Evolutionary conservation across 2,888 invertebrate species (phyloP).

Genomic region (Xestia c-nigrum): DNA sequence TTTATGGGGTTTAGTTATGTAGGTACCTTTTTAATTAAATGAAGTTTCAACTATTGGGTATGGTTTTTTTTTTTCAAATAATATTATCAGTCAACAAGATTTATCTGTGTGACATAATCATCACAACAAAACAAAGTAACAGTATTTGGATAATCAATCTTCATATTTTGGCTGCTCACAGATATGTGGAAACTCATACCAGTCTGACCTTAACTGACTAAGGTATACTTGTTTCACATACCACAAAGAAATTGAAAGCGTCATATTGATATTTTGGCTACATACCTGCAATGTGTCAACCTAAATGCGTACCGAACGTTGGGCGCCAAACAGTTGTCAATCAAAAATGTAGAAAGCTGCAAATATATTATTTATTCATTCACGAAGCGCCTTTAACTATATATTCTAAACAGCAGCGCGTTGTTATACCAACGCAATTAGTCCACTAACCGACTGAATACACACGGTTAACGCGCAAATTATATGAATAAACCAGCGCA

Average conservation of each 20-base stretch:
- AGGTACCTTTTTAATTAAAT: neutral
- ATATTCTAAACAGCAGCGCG: neutral
- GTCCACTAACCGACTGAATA: too few species aligned
- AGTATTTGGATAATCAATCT: neutral
- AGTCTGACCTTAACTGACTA: neutral
- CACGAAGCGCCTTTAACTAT: neutral
- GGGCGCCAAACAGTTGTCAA: neutral
- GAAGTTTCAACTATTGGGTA: neutral
- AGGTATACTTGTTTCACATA: neutral
- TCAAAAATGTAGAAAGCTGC: neutral
- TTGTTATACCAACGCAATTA: neutral
- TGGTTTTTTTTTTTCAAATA: neutral
- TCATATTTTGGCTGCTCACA: neutral
- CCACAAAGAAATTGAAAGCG: neutral
- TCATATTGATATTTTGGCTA: constrained; percentile 25
- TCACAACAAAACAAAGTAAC: neutral
- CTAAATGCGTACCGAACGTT: neutral
- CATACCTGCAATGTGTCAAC: neutral
- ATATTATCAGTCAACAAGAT: neutral
- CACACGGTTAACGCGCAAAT: too few species aligned
- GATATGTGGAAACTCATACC: neutral
- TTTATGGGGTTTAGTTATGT: neutral
- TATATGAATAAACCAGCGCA: too few species aligned
- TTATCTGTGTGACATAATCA: neutral
- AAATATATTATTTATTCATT: neutral